These are phyloP conservation scores for Dione vanillae DNA, from an alignment of 2,888 invertebrate species.

Conservation along the genomic window DNA sequence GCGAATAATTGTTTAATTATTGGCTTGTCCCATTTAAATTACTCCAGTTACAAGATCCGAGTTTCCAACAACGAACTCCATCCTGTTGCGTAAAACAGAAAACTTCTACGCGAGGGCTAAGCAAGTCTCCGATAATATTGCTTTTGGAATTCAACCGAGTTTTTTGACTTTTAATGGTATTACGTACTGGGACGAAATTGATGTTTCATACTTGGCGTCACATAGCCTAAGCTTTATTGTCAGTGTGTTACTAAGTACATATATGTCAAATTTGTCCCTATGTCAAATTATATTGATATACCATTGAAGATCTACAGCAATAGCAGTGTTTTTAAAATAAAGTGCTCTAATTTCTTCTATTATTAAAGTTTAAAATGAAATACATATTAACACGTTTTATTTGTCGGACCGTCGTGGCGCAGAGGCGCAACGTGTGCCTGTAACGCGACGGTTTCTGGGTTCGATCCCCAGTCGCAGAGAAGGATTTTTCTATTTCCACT, in stretches of 20 bases:
- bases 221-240: constrained; percentile 4
- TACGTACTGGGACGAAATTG: constrained; percentile 41
- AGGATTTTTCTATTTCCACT: too few species aligned
- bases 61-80: constrained; percentile 29
- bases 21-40: constrained; percentile 30
- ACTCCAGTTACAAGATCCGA: constrained; percentile 27
- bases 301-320: too few species aligned
- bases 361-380: too few species aligned
- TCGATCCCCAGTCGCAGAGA: too few species aligned
- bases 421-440: too few species aligned
- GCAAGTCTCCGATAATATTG: constrained; percentile 41
- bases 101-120: constrained; percentile 36
- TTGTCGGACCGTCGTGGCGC: too few species aligned
- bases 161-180: constrained; percentile 44
- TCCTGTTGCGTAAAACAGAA: constrained; percentile 39
- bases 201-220: constrained; percentile 37
- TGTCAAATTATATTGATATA: too few species aligned
- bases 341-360: too few species aligned
- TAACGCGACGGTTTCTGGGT: too few species aligned
- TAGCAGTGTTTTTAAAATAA: too few species aligned
- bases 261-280: background rate
- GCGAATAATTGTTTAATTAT: too few species aligned
- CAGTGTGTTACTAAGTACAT: background rate
- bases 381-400: too few species aligned
- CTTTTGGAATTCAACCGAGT: constrained; percentile 38